Evolutionary conservation across 2,113 vertebrate species (phyloP).

Genomic region (Gasterosteus nipponicus): DNA sequence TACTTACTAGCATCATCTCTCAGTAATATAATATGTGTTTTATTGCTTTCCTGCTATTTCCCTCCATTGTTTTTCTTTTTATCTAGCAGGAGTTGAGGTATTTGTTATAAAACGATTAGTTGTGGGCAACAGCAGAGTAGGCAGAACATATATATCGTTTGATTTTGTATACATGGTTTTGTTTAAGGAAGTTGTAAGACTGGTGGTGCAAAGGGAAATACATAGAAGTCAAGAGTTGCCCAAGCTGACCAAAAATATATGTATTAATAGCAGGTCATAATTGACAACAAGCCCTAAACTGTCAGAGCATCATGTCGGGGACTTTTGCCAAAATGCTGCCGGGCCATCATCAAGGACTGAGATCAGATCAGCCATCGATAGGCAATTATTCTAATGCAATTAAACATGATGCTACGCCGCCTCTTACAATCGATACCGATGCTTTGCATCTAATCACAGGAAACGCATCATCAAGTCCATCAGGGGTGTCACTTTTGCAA

Average conservation of each 20-base stretch:
- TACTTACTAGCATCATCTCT: not conserved
- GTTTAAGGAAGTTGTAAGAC: not conserved
- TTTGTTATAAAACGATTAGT: constrained; percentile 38
- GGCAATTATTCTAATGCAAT: constrained; percentile 75
- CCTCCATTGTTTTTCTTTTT: constrained; percentile 8
- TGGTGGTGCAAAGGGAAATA: too few species aligned
- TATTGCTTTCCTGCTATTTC: constrained; percentile 27
- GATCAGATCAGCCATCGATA: constrained; percentile 65
- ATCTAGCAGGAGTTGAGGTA: constrained; percentile 21
- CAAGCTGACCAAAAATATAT: constrained; percentile 41
- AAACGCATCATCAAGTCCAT: constrained; percentile 65
- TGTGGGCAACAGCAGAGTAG: constrained; percentile 35
- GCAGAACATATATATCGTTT: constrained; percentile 34
- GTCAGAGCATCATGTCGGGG: constrained; percentile 10
- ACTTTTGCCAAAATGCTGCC: constrained; percentile 46
- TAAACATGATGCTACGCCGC: constrained; percentile 67
- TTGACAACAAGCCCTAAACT: constrained; percentile 1
- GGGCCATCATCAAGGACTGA: constrained; percentile 31
- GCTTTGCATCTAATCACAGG: constrained; percentile 74
- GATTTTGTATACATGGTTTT: constrained; percentile 38
- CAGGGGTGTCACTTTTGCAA: constrained; percentile 59
- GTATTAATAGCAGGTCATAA: too few species aligned
- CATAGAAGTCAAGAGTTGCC: constrained; percentile 24
- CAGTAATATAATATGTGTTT: constrained; percentile 7
- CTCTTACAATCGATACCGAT: constrained; percentile 64